Conservation (phyloP, 2,888 invertebrate genomes). For the Drosophila quasianomalipes region DNA sequence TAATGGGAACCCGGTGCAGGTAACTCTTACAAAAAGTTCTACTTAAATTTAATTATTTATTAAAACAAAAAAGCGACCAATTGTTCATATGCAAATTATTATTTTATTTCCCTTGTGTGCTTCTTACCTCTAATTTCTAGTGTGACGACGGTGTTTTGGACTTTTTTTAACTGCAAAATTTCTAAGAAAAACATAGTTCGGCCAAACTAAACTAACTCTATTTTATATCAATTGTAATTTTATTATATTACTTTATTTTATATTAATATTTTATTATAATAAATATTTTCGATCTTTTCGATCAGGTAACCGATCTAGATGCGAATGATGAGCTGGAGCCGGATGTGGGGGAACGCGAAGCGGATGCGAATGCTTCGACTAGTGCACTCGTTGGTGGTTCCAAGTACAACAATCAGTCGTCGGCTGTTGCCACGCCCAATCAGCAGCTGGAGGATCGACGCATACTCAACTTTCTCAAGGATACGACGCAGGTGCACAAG, state of each 20-base stretch:
- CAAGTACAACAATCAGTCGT: conserved; percentile 65
- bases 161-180: background rate
- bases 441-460: conserved; percentile 85
- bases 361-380: conserved; percentile 75
- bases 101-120: no score
- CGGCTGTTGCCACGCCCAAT: conserved; percentile 59
- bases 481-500: conserved; percentile 85
- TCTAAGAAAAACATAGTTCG: background rate
- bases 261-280: background rate
- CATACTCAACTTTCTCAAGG: conserved; percentile 85
- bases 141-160: no score
- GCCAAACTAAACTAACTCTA: background rate
- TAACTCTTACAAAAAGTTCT: conserved; percentile 36
- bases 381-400: conserved; percentile 73
- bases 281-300: background rate
- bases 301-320: conserved; percentile 80
- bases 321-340: conserved; percentile 74
- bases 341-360: conserved; percentile 41
- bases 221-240: background rate
- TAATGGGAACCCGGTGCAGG: conserved; percentile 80
- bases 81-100: no score
- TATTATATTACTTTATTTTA: background rate
- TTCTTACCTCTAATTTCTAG: no score
- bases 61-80: background rate
- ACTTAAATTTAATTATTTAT: background rate